Conservation (phyloP, 2,113 vertebrate species). For the Alethe diademata region DNA sequence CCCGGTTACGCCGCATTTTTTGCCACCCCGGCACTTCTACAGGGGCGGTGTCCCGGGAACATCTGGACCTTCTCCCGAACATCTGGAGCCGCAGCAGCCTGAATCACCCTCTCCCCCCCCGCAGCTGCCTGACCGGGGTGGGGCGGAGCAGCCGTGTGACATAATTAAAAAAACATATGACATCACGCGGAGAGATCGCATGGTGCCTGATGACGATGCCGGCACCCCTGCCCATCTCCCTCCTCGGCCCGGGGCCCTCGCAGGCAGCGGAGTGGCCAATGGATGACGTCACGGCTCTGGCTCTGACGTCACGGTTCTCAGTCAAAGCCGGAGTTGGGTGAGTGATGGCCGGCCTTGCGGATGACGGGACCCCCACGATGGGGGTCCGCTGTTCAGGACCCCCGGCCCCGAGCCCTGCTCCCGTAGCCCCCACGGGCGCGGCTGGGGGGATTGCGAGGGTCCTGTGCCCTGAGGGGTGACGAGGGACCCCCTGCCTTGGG, state of each 20-base stretch:
- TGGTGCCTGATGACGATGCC: not conserved
- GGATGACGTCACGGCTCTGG: not conserved
- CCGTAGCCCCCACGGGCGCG: fast-evolving
- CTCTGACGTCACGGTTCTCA: not conserved
- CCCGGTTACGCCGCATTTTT: too few species aligned
- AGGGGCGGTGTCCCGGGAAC: not conserved
- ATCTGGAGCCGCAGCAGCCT: not conserved
- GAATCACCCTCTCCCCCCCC: not conserved
- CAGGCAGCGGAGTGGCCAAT: fast-evolving
- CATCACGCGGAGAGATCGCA: not conserved
- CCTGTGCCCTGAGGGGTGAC: not conserved
- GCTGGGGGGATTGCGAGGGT: not conserved
- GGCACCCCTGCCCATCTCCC: not conserved
- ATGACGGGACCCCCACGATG: not conserved
- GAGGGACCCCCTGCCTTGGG: not conserved
- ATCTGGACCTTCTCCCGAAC: not conserved
- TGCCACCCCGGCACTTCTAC: not conserved
- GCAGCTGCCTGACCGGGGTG: not conserved
- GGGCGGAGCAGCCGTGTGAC: not conserved
- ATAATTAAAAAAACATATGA: not conserved
- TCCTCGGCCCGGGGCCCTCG: not conserved
- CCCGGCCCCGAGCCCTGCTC: not conserved
- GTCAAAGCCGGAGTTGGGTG: not conserved
- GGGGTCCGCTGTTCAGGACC: not conserved
- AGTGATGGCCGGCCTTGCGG: not conserved